These are phyloP conservation scores for Laticauda laticaudata DNA, from an alignment of 2,113 vertebrate genomes.

Conservation along the genomic window DNA sequence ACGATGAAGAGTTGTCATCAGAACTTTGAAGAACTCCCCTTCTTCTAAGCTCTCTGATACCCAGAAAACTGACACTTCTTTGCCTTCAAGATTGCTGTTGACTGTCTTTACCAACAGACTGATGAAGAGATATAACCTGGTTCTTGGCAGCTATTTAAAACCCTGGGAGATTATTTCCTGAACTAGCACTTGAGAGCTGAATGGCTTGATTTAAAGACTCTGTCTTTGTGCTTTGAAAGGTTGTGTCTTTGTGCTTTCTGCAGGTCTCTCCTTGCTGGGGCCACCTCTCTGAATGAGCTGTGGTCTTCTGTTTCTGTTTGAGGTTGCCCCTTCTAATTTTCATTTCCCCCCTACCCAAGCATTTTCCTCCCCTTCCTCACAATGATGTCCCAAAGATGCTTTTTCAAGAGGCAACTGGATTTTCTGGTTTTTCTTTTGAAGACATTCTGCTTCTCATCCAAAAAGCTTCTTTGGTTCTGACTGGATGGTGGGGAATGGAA, in stretches of 20 bases:
- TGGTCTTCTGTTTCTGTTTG: slow-evolving; percentile 35
- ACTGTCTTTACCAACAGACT: slow-evolving; percentile 19
- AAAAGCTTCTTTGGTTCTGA: too few relatives aligned
- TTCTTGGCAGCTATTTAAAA: slow-evolving; percentile 34
- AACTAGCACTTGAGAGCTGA: slow-evolving; percentile 16
- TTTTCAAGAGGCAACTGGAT: too few relatives aligned
- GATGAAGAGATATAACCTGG: slow-evolving; percentile 36
- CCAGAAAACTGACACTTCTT: fast-evolving
- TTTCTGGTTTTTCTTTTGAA: too few relatives aligned
- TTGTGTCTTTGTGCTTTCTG: slow-evolving; percentile 44
- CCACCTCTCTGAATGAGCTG: slow-evolving; percentile 34
- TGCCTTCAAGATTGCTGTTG: not conserved
- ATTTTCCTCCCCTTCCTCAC: slow-evolving; percentile 13
- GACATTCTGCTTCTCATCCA: too few relatives aligned
- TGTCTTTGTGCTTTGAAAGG: not conserved
- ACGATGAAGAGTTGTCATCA: not conserved
- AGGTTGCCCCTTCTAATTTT: slow-evolving; percentile 2
- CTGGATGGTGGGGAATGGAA: too few relatives aligned
- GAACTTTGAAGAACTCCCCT: not conserved
- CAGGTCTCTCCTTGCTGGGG: slow-evolving; percentile 21
- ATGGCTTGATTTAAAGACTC: slow-evolving; percentile 40
- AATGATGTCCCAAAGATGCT: too few relatives aligned
- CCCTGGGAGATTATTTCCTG: slow-evolving; percentile 19
- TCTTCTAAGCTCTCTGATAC: fast-evolving
- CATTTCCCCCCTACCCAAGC: not conserved